These are phyloP conservation scores for Centruroides vittatus DNA, from an alignment of 1,140 invertebrate genomes.

Conservation along the genomic window DNA sequence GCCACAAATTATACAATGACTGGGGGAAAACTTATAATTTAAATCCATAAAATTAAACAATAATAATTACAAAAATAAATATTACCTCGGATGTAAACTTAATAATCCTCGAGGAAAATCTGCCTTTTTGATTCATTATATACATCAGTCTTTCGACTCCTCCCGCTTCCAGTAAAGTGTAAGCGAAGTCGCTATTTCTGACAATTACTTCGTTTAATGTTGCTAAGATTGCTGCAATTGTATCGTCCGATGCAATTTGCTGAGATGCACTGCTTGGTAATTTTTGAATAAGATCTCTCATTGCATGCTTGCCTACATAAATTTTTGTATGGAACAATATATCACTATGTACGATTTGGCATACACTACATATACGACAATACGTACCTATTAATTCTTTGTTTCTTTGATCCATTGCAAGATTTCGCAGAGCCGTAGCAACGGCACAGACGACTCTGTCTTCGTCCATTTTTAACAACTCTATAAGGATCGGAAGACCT, in stretches of 20 bases:
- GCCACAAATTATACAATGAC: conserved; percentile 94
- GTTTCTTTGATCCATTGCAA: conserved; percentile 91
- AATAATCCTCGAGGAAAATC: conserved; percentile 76
- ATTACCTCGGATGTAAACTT: conserved; percentile 68
- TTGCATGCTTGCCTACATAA: conserved; percentile 73
- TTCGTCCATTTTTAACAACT: conserved; percentile 86
- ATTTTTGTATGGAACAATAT: background rate
- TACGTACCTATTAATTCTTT: conserved; percentile 76
- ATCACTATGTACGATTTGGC: background rate
- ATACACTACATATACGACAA: background rate
- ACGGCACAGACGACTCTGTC: conserved; percentile 94
- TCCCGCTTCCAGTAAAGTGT: conserved; percentile 72
- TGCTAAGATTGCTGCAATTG: conserved; percentile 87
- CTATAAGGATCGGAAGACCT: conserved; percentile 88
- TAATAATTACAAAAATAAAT: background rate
- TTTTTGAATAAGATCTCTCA: conserved; percentile 90
- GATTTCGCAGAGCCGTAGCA: conserved; percentile 84
- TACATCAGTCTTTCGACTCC: conserved; percentile 84
- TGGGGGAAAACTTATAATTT: conserved; percentile 27
- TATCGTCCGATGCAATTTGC: conserved; percentile 83
- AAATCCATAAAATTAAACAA: background rate
- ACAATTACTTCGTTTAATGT: conserved; percentile 97
- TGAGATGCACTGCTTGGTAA: conserved; percentile 59
- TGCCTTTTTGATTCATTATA: conserved; percentile 69
- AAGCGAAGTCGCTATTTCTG: conserved; percentile 87